A percentile compares a stretch with the other conserved stretches of the same genome.
These are phyloP conservation scores for Aleiodes testaceus DNA, from an alignment of 2,888 invertebrate species.

Conservation along the genomic window DNA sequence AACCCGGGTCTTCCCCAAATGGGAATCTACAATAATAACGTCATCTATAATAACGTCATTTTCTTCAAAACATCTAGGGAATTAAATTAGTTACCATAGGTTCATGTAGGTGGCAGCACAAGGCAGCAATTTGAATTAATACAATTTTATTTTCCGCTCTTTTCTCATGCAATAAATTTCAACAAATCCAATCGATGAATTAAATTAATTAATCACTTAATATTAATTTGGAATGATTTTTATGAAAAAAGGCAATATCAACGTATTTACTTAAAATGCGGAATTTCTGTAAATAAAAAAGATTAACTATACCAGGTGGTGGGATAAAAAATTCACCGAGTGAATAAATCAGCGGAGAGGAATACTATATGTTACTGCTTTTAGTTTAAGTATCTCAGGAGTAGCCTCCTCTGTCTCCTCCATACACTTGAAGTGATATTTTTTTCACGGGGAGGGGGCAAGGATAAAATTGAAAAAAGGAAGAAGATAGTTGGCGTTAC, in stretches of 20 bases:
- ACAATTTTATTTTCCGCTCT: no score
- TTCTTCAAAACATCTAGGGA: no score
- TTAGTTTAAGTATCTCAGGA: slow-evolving; percentile 63
- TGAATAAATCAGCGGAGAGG: slow-evolving; percentile 69
- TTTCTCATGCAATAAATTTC: no score
- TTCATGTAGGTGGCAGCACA: no score
- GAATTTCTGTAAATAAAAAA: neutral
- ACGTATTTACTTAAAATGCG: neutral
- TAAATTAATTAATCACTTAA: no score
- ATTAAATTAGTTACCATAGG: no score
- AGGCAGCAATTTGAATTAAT: no score
- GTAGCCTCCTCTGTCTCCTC: slow-evolving; percentile 51
- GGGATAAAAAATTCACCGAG: slow-evolving; percentile 67
- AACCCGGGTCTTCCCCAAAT: no score
- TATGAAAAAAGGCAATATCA: neutral
- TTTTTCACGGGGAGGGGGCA: neutral
- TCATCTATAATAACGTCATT: no score
- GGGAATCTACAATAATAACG: no score
- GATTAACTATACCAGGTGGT: slow-evolving; percentile 6
- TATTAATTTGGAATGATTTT: no score
- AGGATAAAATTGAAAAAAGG: slow-evolving; percentile 16
- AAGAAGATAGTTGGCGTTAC: neutral
- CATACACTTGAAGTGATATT: slow-evolving; percentile 40
- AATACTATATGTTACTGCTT: slow-evolving; percentile 57
- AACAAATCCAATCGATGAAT: no score